Evolutionary conservation across 2,113 vertebrate genomes (phyloP), one percentile per base, ranked within the genome.

Genomic region (Fulica atra): DNA sequence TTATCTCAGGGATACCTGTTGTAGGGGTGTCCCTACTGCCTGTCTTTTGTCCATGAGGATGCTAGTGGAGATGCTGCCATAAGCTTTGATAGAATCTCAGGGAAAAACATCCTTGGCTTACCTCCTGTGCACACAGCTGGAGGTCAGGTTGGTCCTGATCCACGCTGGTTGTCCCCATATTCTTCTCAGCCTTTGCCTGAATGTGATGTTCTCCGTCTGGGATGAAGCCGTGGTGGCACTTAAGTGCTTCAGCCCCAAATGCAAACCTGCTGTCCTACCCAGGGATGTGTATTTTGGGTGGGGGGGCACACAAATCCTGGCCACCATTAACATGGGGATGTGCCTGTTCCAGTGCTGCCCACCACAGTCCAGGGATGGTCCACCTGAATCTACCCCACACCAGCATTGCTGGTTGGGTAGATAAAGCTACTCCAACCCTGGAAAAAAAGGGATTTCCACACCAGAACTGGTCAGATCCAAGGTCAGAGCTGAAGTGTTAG

Each of bases 201-300:
- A 83, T 29, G 29, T 42, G 42, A 65, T 1, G 1, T 25, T 80
- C 25, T 38, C 68, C 51, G 31, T 29, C 29, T 29, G 36, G 46
- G 38, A 19, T 74, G 53, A 46, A 68, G n/a, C 38, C 20, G 28
- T 2, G 28, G 54, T 26, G 54, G 48, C 70, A 48, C 50, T 48
- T n/a, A 0, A 0, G 8, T n/a, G 23, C 23, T 64, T 79, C 2
- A 2, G 28, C 40, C 38, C 48, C 48, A 40, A 16, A 56, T 5
- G 48, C 3, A 63, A 63, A 46, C 28, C 36, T 23, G 53, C 64
- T 69, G 21, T 26, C 36, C 46, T 40, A 48, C 28, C 23, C 28
- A 20, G 23, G 11, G 54, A 14, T 11, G 20, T 33, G 54, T 3
- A 4, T 21, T 33, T 36, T 51, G 24, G 51, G 17, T 48, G 21